Base-by-base conservation (phyloP, 2,797 vertebrate species). In the Rhinatrema bivittatum region DNA sequence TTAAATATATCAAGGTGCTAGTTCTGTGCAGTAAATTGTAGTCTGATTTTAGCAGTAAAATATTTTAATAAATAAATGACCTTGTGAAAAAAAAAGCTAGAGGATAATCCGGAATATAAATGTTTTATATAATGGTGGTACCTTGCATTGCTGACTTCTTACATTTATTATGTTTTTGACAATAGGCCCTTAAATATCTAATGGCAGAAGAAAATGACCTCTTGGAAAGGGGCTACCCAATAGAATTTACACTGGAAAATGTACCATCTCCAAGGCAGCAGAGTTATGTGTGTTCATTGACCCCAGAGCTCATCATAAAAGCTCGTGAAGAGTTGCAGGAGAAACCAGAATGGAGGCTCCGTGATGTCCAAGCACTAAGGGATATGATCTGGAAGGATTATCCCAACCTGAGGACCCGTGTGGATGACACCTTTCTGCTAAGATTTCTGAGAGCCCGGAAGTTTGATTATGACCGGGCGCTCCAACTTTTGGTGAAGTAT, bases 371-470 rank as follows among this genome's bases (percentile, higher is more conserved):
- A 60, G 94, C 95, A 0, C 86, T 99, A 7, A 82, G 96, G 20
- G 96, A 99, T 46, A 99, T 99, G 96, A 90, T 97, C 52, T 79
- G 91, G 50, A 89, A 98, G 74, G 94, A 98, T 20, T 91, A 87
- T 30, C 94, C 93, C 0, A 82, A 87, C 53, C 81, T 98, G 50
- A 76, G 87, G 29, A 98, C 96, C 0, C 76, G 91, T 5, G 78
- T 97, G 26, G 96, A 99, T 0, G 96, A 99, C 3, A 74, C 87
- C 24, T 99, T 98, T 52, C 81, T 99, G 25, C 71, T 99, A 15
- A 90, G 94, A 30, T 99, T 99, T 71, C 91, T 99, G 43, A 84
- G 96, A 35, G 96, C 95, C 55, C 87, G 95, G 64, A 98, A 98
- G 65, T 99, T 99, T 1, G 95, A 99, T 69, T 98, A 99, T 0